These are phyloP conservation scores for Rhingia rostrata DNA, from an alignment of 2,888 invertebrate species.

Conservation along the genomic window DNA sequence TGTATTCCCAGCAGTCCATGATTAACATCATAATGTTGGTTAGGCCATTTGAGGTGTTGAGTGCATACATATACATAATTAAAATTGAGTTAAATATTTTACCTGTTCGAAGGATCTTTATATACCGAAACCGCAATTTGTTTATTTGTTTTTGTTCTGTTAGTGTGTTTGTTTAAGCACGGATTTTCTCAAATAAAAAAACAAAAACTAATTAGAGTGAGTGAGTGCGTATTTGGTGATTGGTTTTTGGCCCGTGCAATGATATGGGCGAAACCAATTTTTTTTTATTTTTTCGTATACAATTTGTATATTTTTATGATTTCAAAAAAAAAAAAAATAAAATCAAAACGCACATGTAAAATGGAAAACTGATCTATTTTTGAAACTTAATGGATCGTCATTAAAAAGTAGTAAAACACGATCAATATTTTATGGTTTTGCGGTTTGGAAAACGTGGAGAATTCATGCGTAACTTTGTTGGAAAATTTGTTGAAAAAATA, in stretches of 20 bases:
- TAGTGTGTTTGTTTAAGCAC: conserved; percentile 10
- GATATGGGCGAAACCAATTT: neutral
- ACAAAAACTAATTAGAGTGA: conserved; percentile 43
- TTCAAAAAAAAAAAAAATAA: too few species aligned
- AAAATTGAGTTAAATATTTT: conserved; percentile 36
- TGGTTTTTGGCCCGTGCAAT: neutral
- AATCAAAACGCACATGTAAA: conserved; percentile 11
- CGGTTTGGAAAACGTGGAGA: conserved; percentile 5
- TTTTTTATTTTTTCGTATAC: too few species aligned
- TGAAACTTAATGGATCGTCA: conserved; percentile 54
- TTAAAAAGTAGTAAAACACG: conserved; percentile 50
- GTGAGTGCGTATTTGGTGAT: neutral
- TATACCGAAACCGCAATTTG: neutral
- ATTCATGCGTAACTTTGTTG: neutral
- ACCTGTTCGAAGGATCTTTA: conserved; percentile 4
- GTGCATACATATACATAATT: conserved; percentile 22
- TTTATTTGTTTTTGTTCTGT: conserved; percentile 28
- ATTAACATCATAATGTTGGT: conserved; percentile 34
- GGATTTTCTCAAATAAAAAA: conserved; percentile 6
- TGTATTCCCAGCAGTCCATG: conserved; percentile 19
- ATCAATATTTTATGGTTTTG: conserved; percentile 25
- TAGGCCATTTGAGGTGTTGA: conserved; percentile 51
- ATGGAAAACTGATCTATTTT: conserved; percentile 55
- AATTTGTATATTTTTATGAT: too few species aligned
- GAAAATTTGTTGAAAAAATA: conserved; percentile 7